Evolutionary conservation across 1,140 invertebrate genomes (phyloP).

Genomic region (Solenopsis fugax): DNA sequence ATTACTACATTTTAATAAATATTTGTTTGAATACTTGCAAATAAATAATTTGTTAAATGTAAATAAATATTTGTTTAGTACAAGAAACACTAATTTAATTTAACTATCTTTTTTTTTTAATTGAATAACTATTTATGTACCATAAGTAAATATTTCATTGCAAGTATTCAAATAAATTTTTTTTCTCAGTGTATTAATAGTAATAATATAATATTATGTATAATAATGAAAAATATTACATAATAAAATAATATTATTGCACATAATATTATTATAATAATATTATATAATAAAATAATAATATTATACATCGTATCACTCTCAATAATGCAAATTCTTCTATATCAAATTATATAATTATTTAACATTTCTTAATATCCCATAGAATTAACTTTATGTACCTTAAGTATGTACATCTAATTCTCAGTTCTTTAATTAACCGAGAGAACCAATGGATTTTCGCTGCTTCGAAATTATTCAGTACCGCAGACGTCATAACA

Average conservation of each 20-base stretch:
- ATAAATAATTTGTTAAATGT: no score
- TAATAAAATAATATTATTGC: neutral
- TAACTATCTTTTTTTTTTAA: no score
- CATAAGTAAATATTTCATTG: no score
- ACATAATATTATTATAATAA: neutral
- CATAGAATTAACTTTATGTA: neutral
- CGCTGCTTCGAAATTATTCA: conserved; percentile 79
- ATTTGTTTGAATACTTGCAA: no score
- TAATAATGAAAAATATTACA: neutral
- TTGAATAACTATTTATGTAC: no score
- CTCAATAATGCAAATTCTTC: neutral
- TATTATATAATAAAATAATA: neutral
- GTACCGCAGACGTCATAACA: conserved; percentile 82
- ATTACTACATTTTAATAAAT: no score
- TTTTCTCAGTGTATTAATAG: no score
- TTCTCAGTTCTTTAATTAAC: conserved; percentile 27
- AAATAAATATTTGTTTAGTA: no score
- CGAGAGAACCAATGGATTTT: conserved; percentile 20
- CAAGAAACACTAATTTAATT: no score
- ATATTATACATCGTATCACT: neutral
- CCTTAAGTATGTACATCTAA: neutral
- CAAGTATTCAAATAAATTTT: no score
- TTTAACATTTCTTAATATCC: neutral
- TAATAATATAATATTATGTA: neutral
- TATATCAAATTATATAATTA: neutral